Evolutionary conservation across 1,140 invertebrate genomes (phyloP), one percentile per base, ranked within the genome.

Genomic region (Macrobrachium nipponense): DNA sequence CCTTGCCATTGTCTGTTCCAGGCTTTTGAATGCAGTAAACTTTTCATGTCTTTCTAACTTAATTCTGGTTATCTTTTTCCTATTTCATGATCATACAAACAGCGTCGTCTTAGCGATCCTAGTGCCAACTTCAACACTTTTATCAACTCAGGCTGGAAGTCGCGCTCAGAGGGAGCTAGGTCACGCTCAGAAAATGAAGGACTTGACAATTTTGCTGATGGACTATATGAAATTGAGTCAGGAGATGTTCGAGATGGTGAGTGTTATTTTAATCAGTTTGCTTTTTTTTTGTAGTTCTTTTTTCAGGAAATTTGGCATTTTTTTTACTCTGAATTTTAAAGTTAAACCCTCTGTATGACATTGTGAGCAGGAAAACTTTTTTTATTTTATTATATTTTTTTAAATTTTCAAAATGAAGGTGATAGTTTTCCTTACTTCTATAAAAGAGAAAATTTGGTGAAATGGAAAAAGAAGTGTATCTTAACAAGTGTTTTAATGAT

Each of bases 131-230:
- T 98, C n/a, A 96, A 96, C 90, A 96, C 95, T 90, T 98, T 96
- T 90, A 94, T 96, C 14, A 94, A 96, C 59, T 44, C 90, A 89
- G 73, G 90, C 90, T 75, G 90, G 93, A 78, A 91, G 64, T 88
- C 84, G 43, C 87, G 85, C 15, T 80, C 92, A 84, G 90, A 91
- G 60, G 92, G 91, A 12, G 91, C 91, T 5, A 97, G 97, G 91
- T 96, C 97, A 66, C 94, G 96, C 87, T 98, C 97, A 17, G 97
- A 98, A 92, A 97, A 97, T 90, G 97, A 98, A 92, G 95, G 96
- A 11, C 92, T 97, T 23, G 96, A 97, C 91, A 90, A 89, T 75
- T 94, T 94, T 11, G 93, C 96, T 90, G 94, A 95, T 91, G 95
- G 95, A 43, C 93, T 96, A 17, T 96, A 94, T 80, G 97, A 98